Base-by-base conservation (phyloP, 2,888 invertebrate genomes). In the Epirrhoe tristata region DNA sequence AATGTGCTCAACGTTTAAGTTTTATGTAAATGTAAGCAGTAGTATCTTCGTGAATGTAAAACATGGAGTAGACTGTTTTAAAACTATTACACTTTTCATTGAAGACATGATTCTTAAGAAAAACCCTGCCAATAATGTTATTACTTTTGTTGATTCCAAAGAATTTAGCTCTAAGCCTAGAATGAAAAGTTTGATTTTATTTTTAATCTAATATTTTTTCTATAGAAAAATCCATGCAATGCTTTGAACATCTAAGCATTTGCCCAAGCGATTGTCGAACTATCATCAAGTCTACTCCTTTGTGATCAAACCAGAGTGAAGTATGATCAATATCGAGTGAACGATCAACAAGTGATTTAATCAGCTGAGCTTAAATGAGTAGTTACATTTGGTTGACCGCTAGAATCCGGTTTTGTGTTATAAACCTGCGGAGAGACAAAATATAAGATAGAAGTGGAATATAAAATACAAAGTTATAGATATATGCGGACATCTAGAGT, bases 361-460 rank as follows among this genome's bases (percentile, higher is more conserved):
- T 86, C 87, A 91, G 93, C 90, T 83, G 91, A 91, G 88, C 90
- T 90, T 87, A 70, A 84, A 84, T 88, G 81, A 89, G 90, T 94
- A 93, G 90, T 94, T 94, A 94, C 93, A 91, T 93, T 93, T 91
- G 87, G 90, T 91, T 94, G 93, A 90, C 93, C 93, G 91, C 89
- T 93, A 90, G 93, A 88, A 84, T 94, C 94, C 93, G 93, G 87
- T 93, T 94, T 93, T 90, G 93, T 91, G 90, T 93, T 93, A 94
- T 93, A 94, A 91, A 94, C 94, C 94, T 94, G 94, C 87, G 92
- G 89, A 93, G 88, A 92, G 88, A 93, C 86, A 91, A 93, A 91
- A 87, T 81, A 86, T 86, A 90, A 91, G 88, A 90, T 86, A 93
- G 91, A 90, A 88, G 87, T 91, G 87, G 85, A 86, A 85, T 85